phyloP scores from a whole-genome alignment of 2,888 invertebrate species.

The Maniola hyperantus region DNA sequence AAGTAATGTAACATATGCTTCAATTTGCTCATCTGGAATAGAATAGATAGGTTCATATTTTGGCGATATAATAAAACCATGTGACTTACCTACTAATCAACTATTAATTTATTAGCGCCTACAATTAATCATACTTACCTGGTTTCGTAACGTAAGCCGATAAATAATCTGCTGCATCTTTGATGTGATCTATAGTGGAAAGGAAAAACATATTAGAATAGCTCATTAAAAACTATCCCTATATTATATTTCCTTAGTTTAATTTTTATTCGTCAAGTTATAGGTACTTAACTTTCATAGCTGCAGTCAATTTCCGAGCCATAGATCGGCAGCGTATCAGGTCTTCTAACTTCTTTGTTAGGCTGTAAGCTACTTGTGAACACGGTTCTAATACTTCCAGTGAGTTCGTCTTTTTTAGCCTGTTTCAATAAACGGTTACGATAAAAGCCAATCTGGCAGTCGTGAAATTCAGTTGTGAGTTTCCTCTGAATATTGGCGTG shows the following conservation, averaged over 20 bases:
- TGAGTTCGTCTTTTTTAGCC: slow-evolving; percentile 57
- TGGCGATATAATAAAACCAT: no score
- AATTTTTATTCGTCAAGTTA: background rate
- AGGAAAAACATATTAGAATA: background rate
- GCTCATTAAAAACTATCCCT: background rate
- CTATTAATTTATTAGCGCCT: background rate
- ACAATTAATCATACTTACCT: slow-evolving; percentile 48
- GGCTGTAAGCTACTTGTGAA: slow-evolving; percentile 48
- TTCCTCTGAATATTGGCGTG: background rate
- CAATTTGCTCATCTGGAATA: slow-evolving; percentile 58
- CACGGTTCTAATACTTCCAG: slow-evolving; percentile 51
- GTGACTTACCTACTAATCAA: background rate
- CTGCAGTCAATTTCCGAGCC: slow-evolving; percentile 58
- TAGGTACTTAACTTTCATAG: slow-evolving; percentile 67
- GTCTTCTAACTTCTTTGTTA: slow-evolving; percentile 63
- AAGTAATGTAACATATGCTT: slow-evolving; percentile 63
- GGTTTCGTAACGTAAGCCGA: slow-evolving; percentile 63
- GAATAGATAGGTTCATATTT: background rate
- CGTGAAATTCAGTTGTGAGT: background rate
- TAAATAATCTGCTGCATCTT: slow-evolving; percentile 58
- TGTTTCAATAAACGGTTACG: slow-evolving; percentile 26
- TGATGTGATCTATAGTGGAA: slow-evolving; percentile 59
- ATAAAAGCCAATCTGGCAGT: background rate
- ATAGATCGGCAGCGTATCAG: slow-evolving; percentile 55
- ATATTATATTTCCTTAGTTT: no score